These are phyloP conservation scores for Bombyx huttoni DNA, from an alignment of 2,888 invertebrate species.

Conservation along the genomic window DNA sequence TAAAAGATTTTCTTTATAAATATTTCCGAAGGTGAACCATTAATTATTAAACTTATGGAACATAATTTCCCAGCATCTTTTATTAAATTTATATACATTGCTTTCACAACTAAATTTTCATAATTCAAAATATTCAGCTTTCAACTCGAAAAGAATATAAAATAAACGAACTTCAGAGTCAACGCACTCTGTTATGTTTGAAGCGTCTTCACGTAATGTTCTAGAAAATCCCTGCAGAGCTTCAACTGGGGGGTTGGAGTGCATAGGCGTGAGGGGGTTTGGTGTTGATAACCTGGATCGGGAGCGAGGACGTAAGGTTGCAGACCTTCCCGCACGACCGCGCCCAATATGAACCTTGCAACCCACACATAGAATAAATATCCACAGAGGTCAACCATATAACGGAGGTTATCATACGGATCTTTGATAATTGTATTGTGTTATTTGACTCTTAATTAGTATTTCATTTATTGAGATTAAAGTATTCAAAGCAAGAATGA, in stretches of 20 bases:
- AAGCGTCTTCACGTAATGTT: conserved; percentile 53
- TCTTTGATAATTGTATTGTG: too few relatives aligned
- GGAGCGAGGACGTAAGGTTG: conserved; percentile 63
- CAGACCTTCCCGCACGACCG: conserved; percentile 56
- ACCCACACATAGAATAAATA: conserved; percentile 12
- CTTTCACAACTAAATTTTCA: neutral
- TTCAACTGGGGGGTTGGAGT: conserved; percentile 26
- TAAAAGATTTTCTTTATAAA: too few relatives aligned
- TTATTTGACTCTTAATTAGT: too few relatives aligned
- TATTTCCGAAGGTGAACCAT: too few relatives aligned
- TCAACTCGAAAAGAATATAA: conserved; percentile 10
- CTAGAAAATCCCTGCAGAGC: conserved; percentile 62
- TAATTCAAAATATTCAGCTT: conserved; percentile 4
- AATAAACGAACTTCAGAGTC: conserved; percentile 23
- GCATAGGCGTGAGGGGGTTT: conserved; percentile 26
- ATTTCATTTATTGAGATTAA: too few relatives aligned
- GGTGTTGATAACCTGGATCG: conserved; percentile 68
- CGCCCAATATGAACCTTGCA: conserved; percentile 41
- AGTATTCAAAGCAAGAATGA: too few relatives aligned
- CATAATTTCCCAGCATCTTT: too few relatives aligned
- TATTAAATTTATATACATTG: neutral
- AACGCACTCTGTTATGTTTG: conserved; percentile 53
- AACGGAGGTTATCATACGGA: too few relatives aligned
- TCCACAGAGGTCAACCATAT: neutral
- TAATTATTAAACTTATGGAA: too few relatives aligned